Evolutionary conservation across 1,140 invertebrate species (phyloP), one percentile per base, ranked within the genome.

Genomic region (Eufriesea mexicana): DNA sequence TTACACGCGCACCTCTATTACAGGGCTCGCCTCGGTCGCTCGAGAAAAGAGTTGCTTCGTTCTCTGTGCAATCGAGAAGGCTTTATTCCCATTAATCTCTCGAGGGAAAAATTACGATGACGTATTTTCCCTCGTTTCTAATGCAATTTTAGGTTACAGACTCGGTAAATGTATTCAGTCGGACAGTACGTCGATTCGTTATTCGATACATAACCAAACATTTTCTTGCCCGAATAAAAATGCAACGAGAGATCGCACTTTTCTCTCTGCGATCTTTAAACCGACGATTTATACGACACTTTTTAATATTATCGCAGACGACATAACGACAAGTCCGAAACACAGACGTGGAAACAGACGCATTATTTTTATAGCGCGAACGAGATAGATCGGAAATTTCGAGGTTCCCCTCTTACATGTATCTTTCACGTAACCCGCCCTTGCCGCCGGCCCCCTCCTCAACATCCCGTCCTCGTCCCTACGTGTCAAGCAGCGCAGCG

Each of bases 401-500:
- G 2, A 10, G 28, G 28, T 59, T 83, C 35, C 80, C 84, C 84
- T 47, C 76, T 75, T 71, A 70, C 71, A 42, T 55, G 49, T 70
- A 71, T 86, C 81, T 73, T 79, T 42, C 72, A 61, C 49, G 67
- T n/a, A 76, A 73, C 28, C 73, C 75, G 61, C 62, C 81, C 57
- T 80, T 67, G 76, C 49, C 59, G 49, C 20, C 64, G 9, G 73
- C 64, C 85, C 86, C 85, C 82, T 73, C 71, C 80, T 61, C 54
- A n/a, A n/a, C n/a, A n/a, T n/a, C n/a, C n/a, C n/a, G n/a, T n/a
- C n/a, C n/a, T n/a, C n/a, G n/a, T 49, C 74, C 62, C 72, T 84
- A 51, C 45, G 45, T n/a, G 54, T 47, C 12, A 18, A 47, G 73
- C 42, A 54, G 62, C 73, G 64, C 72, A 59, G 75, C 71, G 68